Conservation (phyloP, 2,797 vertebrate species). For the Merluccius polli region DNA sequence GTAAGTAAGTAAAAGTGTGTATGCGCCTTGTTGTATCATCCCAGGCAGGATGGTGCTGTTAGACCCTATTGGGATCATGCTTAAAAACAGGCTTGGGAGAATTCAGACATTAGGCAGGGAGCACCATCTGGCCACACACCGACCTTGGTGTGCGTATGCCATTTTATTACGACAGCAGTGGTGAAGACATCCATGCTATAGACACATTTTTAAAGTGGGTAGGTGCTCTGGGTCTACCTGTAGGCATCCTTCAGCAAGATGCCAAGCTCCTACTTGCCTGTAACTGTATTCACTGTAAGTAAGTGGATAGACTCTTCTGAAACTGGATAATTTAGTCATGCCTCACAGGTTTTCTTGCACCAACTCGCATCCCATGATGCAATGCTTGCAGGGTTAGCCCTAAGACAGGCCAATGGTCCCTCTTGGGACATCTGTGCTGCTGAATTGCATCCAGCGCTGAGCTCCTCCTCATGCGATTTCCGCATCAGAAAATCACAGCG, state of each 20-base stretch:
- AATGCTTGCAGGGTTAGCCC: constrained; percentile 23
- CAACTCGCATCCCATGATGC: constrained; percentile 30
- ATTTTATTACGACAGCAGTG: neutral
- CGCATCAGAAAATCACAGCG: constrained; percentile 21
- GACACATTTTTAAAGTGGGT: neutral
- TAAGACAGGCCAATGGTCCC: constrained; percentile 23
- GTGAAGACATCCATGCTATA: neutral
- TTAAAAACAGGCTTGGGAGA: constrained; percentile 25
- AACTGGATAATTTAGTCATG: constrained; percentile 12
- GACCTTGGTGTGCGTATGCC: neutral
- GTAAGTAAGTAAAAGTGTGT: neutral
- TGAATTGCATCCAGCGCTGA: constrained; percentile 26
- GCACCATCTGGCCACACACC: too few relatives aligned
- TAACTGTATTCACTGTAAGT: neutral
- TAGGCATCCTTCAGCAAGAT: neutral
- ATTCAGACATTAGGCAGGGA: constrained; percentile 36
- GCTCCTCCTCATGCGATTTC: constrained; percentile 35
- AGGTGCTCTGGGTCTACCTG: neutral
- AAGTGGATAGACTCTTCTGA: neutral
- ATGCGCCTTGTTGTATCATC: neutral
- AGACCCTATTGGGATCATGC: too few relatives aligned
- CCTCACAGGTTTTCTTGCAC: constrained; percentile 15
- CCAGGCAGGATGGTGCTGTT: neutral
- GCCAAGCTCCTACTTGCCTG: neutral
- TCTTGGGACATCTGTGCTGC: constrained; percentile 22